Conservation (phyloP, 2,113 vertebrate species). For the Daboia siamensis region DNA sequence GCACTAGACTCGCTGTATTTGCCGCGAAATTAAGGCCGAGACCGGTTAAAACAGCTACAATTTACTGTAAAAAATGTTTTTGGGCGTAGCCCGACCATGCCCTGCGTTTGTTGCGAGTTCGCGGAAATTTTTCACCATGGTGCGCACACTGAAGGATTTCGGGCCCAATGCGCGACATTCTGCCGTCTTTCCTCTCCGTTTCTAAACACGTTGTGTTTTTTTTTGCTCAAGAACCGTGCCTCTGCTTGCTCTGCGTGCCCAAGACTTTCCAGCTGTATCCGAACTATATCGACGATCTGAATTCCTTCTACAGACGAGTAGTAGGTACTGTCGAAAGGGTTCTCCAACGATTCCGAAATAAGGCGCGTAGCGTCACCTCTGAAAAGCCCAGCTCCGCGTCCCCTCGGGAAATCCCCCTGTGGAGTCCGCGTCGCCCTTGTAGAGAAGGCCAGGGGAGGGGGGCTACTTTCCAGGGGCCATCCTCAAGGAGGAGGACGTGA, state of each 20-base stretch:
- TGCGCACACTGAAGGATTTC: not conserved
- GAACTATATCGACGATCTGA: not conserved
- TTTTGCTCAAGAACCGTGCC: not conserved
- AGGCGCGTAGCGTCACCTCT: not conserved
- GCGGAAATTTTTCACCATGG: not conserved
- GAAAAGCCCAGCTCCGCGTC: not conserved
- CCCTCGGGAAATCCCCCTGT: not conserved
- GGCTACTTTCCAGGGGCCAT: not conserved
- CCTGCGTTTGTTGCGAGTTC: not conserved
- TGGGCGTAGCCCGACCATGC: not conserved
- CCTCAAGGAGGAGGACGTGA: not conserved
- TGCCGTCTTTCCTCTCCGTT: not conserved
- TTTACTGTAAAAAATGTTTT: not conserved
- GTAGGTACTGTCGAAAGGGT: not conserved
- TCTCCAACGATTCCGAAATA: not conserved
- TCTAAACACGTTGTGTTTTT: not conserved
- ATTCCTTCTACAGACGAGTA: not conserved
- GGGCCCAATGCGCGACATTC: not conserved
- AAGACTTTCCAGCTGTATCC: not conserved
- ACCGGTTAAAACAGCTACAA: not conserved
- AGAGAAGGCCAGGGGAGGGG: not conserved
- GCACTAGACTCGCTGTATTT: not conserved
- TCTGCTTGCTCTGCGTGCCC: not conserved
- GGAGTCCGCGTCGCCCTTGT: not conserved
- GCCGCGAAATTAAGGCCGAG: not conserved